Evolutionary conservation across 2,797 vertebrate genomes (phyloP), one percentile per base, ranked within the genome.

Genomic region (Artibeus jamaicensis): DNA sequence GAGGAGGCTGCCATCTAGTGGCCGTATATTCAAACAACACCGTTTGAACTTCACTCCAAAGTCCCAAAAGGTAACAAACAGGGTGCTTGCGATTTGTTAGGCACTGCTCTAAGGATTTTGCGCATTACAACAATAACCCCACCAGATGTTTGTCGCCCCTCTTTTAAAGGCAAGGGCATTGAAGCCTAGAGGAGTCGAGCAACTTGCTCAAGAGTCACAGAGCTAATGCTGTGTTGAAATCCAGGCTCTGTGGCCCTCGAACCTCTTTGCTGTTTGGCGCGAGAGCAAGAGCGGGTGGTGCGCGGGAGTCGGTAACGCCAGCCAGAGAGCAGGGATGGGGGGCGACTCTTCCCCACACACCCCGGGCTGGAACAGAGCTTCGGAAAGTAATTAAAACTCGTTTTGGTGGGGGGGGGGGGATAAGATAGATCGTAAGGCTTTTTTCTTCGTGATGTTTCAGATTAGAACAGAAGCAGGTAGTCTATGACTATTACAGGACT

Each of bases 1-100:
- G 95, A 93, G 70, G 71, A 57, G 37, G 39, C 16, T n/a, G 94
- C 78, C 96, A 86, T 83, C 97, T 96, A 68, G 92, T 86, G 97
- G 91, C 24, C 0, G 0, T 8, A n/a, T 3, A 0, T 76, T 10
- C 8, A 44, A 79, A 94, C 5, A 67, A n/a, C 78, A 71, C 55
- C 16, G 22, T 22, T 67, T 48, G 65, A 22, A 46, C 55, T 55
- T 59, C 8, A 9, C 26, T 46, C 3, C 37, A 32, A 3, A 78
- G 29, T 34, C 22, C 24, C 26, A 4, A 32, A 1, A 59, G 37
- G 44, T 50, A 86, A 50, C 12, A 78, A 86, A 50, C 12, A 78
- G 0, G 48, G 39, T 29, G 37, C 34, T 62, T 59, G 2, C 55
- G 19, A 2, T 21, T 29, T 14, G 16, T 19, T 15, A 83, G 57